These are phyloP conservation scores for Formica selysi DNA, from an alignment of 1,140 invertebrate genomes.

Conservation along the genomic window DNA sequence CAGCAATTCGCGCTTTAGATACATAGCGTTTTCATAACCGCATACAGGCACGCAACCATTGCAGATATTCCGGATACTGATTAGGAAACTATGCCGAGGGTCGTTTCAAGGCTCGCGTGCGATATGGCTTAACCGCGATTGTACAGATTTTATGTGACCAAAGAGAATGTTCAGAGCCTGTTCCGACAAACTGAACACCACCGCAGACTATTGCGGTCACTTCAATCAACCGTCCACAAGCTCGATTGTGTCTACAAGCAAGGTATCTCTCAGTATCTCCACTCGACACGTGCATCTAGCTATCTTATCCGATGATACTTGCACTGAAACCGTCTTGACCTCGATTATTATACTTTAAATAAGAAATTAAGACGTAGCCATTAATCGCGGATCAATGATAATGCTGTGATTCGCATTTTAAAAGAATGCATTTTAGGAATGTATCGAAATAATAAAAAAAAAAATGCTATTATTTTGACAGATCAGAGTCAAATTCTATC, in stretches of 20 bases:
- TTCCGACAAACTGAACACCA: slow-evolving; percentile 63
- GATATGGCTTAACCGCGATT: slow-evolving; percentile 57
- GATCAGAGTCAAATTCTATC: not conserved
- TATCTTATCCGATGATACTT: slow-evolving; percentile 44
- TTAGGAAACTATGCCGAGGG: slow-evolving; percentile 39
- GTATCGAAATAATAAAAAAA: slow-evolving; percentile 18
- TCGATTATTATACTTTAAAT: slow-evolving; percentile 63
- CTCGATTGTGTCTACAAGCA: slow-evolving; percentile 55
- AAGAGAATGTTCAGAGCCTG: slow-evolving; percentile 60
- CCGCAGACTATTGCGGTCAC: slow-evolving; percentile 72
- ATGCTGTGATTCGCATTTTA: not conserved
- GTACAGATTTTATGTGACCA: slow-evolving; percentile 63
- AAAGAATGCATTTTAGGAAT: not conserved
- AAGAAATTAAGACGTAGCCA: slow-evolving; percentile 7
- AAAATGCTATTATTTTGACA: slow-evolving; percentile 23
- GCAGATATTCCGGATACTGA: slow-evolving; percentile 24
- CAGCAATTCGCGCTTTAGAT: not conserved
- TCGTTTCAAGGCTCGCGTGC: not conserved
- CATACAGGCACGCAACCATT: not conserved
- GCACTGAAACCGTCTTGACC: slow-evolving; percentile 42
- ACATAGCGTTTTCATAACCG: not conserved
- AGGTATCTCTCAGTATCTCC: slow-evolving; percentile 54
- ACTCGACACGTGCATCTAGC: slow-evolving; percentile 64
- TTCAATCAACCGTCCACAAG: slow-evolving; percentile 66
- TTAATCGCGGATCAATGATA: slow-evolving; percentile 34